Percentiles rank a stretch among this genome's conserved stretches.
phyloP scores from a whole-genome alignment of 2,888 invertebrate genomes.

The Sphecodes monilicornis region DNA sequence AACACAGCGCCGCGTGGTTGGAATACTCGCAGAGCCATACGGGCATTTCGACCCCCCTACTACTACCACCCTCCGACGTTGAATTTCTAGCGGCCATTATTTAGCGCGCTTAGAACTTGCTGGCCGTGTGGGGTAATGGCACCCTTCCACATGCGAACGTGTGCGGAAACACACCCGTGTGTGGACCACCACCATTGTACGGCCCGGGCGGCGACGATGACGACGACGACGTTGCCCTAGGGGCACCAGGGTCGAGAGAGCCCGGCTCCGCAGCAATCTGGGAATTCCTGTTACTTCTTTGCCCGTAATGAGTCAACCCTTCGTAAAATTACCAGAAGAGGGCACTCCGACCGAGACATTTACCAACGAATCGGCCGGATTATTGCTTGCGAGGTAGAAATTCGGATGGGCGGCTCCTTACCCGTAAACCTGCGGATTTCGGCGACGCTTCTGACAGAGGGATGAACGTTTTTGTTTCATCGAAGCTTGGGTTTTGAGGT shows the following conservation, averaged over 20 bases:
- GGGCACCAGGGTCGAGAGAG: conserved; percentile 41
- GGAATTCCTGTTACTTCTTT: conserved; percentile 77
- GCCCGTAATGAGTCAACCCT: conserved; percentile 75
- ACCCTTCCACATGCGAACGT: conserved; percentile 61
- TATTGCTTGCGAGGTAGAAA: conserved; percentile 18
- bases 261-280: conserved; percentile 70
- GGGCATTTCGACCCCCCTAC: conserved; percentile 67
- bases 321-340: conserved; percentile 77
- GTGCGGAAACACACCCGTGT: conserved; percentile 35
- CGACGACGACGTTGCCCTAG: conserved; percentile 52
- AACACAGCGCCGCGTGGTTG: conserved; percentile 47
- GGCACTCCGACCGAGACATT: conserved; percentile 42
- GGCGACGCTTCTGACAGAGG: background rate
- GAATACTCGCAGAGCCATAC: conserved; percentile 71
- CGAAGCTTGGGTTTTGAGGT: background rate
- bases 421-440: background rate
- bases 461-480: background rate
- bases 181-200: background rate
- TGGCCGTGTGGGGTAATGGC: conserved; percentile 78
- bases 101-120: conserved; percentile 83
- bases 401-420: conserved; percentile 6
- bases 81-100: conserved; percentile 83
- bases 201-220: conserved; percentile 37
- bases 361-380: conserved; percentile 35
- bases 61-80: conserved; percentile 72